Evolutionary conservation across 2,888 invertebrate species (phyloP), one percentile per base, ranked within the genome.

Genomic region (Chironomus tentans): DNA sequence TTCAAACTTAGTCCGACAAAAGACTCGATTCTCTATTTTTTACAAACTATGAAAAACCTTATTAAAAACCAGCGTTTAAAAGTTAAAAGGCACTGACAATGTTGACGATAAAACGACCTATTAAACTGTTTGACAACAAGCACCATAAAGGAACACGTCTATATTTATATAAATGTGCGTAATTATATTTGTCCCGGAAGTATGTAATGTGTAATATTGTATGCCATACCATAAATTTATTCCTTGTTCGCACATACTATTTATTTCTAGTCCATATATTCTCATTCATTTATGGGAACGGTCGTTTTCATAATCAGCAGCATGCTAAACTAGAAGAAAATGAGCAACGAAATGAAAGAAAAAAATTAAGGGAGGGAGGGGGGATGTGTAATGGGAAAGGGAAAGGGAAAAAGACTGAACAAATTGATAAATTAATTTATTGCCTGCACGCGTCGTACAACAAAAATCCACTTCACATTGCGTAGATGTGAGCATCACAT

Each of bases 381-480:
- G 38, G 5, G 15, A 15, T 50, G 50, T 50, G 50, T 28, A 62
- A 68, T 38, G n/a, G 4, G 15, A 28, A 28, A 71, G 46, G n/a
- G 70, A 70, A 24, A 28, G 28, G 56, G 70, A 70, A 24, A 28
- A n/a, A 71, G 56, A 56, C n/a, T 7, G 18, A 7, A 56, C 56
- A 65, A 74, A 68, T 74, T 65, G 68, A 74, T 74, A 65, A 74
- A 74, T 74, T 74, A 74, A 74, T 74, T 74, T 74, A 74, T 74
- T 68, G 48, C 74, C 47, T 48, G 46, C 74, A 74, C 74, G 74
- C 74, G 74, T 74, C 74, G 13, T 21, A 65, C 10, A 38, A 68
- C 74, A 74, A 74, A 62, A 74, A 65, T 65, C 24, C 65, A 65
- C 21, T 65, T 65, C 65, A 38, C 38, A 38, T 38, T 38, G 38